Evolutionary conservation across 2,888 invertebrate genomes (phyloP), one percentile per base, ranked within the genome.

Genomic region (Andrena marginata): DNA sequence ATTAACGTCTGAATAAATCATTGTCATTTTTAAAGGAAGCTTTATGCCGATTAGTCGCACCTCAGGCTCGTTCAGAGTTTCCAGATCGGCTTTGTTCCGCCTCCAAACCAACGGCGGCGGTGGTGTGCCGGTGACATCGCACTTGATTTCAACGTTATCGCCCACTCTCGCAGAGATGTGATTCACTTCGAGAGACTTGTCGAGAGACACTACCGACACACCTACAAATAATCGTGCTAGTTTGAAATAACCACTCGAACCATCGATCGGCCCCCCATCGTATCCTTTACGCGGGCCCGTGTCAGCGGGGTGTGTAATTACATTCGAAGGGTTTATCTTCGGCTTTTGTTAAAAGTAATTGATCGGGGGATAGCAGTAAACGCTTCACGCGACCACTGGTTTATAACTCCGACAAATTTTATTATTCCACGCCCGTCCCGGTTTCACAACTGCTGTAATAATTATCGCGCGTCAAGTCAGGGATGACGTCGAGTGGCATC

Each of bases 61-160:
- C 90, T 96, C 96, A 87, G 96, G 95, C 82, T 96, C 95, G 89
- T 95, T 95, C 29, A 96, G 93, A 16, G 95, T 94, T 76, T 96
- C 95, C 77, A 97, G 94, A 92, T 96, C 96, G 49, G 96, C 95
- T 35, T 95, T 95, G 92, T 97, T 96, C 80, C 97, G 95, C 82
- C 96, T 95, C 97, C 97, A 97, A 63, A 97, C 95, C 71, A 97
- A 95, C 20, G 96, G 96, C 2, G 96, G 96, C 7, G 96, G 95
- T 16, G 97, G 96, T 26, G 96, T 96, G 20, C 96, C 96, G 31
- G 96, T 96, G 67, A 97, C 96, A 93, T 97, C 97, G 93, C 97
- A 97, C 92, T 96, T 97, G 88, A 97, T 96, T 93, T 97, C 97
- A 70, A 97, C 96, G 92, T 97, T 97, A 93, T 97, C 97, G 35